Evolutionary conservation across 2,113 vertebrate species (phyloP).

Genomic region (Pedetes capensis): DNA sequence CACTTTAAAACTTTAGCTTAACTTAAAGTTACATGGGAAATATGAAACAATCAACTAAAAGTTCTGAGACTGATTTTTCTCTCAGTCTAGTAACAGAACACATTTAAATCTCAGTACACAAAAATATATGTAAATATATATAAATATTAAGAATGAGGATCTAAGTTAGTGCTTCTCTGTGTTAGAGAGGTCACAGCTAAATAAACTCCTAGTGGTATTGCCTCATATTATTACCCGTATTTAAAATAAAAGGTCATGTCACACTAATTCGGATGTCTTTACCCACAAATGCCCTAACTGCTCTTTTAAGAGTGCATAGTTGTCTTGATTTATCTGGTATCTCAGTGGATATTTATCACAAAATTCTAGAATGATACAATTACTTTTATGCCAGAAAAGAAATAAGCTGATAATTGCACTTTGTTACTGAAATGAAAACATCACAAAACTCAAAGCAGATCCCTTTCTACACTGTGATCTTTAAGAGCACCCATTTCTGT

Average conservation of each 20-base stretch:
- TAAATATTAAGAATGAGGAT: constrained; percentile 76
- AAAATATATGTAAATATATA: constrained; percentile 65
- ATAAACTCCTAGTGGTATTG: constrained; percentile 84
- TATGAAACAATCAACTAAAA: constrained; percentile 65
- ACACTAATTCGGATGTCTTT: constrained; percentile 75
- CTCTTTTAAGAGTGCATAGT: constrained; percentile 85
- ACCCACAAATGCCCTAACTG: constrained; percentile 80
- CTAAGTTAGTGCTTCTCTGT: constrained; percentile 73
- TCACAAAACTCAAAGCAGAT: constrained; percentile 80
- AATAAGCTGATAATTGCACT: constrained; percentile 98
- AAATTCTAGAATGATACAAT: constrained; percentile 79
- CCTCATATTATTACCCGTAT: constrained; percentile 89
- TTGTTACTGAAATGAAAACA: constrained; percentile 84
- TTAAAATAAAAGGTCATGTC: constrained; percentile 81
- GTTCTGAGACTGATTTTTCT: constrained; percentile 72
- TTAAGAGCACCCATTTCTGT: constrained; percentile 89
- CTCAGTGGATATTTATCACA: constrained; percentile 80
- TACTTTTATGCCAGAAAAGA: constrained; percentile 80
- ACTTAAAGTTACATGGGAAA: constrained; percentile 74
- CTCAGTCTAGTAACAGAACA: constrained; percentile 75
- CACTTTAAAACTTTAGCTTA: constrained; percentile 60
- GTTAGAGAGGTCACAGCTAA: constrained; percentile 77
- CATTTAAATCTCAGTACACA: constrained; percentile 75
- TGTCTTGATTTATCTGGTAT: constrained; percentile 79
- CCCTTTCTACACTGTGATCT: constrained; percentile 87